phyloP scores from a whole-genome alignment of 2,888 invertebrate species.

The Chydorus sphaericus region DNA sequence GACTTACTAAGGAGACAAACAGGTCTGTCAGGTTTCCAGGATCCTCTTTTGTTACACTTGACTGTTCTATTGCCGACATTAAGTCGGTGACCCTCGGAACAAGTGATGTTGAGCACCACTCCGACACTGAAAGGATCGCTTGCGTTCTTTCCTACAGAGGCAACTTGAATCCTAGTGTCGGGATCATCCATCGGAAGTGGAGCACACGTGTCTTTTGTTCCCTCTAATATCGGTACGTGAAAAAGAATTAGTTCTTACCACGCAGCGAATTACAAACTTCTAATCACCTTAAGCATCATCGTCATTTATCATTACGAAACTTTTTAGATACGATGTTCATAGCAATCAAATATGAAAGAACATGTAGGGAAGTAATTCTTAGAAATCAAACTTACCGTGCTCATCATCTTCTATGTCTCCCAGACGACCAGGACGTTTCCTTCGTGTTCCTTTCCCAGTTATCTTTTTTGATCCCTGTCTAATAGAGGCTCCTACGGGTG shows the following conservation, averaged over 20 bases:
- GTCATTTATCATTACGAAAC: no score
- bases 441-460: conserved; percentile 16
- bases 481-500: not conserved
- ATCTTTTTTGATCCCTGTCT: conserved; percentile 18
- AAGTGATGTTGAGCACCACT: conserved; percentile 56
- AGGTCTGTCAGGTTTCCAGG: conserved; percentile 71
- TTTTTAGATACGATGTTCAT: no score
- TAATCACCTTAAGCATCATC: no score
- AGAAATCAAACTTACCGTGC: conserved; percentile 13
- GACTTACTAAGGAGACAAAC: conserved; percentile 64
- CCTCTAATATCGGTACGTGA: no score
- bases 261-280: no score
- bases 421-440: no score
- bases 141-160: conserved; percentile 52
- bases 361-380: no score
- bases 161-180: conserved; percentile 50
- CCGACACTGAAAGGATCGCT: conserved; percentile 60
- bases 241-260: no score
- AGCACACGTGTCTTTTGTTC: no score
- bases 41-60: conserved; percentile 64
- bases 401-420: conserved; percentile 15
- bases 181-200: conserved; percentile 43
- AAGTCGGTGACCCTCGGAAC: conserved; percentile 58
- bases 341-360: no score
- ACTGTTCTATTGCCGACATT: conserved; percentile 63